A percentile compares a stretch with the other conserved stretches of the same genome.
Evolutionary conservation across 2,888 invertebrate species (phyloP).

Genomic region (Lasioglossum malachurum): DNA sequence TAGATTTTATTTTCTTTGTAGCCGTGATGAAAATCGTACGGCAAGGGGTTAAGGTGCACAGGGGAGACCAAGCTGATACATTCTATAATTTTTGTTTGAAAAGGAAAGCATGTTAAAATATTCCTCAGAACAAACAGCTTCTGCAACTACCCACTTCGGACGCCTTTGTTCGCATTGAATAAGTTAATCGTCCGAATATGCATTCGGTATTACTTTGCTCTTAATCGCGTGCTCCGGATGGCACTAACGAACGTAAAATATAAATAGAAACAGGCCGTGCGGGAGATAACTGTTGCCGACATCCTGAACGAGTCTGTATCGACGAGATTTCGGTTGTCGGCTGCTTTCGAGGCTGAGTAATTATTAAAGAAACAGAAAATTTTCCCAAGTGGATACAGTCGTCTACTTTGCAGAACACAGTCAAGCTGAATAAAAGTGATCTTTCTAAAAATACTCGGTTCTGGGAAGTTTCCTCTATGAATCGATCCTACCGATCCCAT

Average conservation of each 20-base stretch:
- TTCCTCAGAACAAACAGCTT: too few relatives aligned
- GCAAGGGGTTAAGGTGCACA: too few relatives aligned
- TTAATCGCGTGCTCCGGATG: conserved; percentile 59
- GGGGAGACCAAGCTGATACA: too few relatives aligned
- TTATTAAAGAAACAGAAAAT: background rate
- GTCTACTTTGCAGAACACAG: background rate
- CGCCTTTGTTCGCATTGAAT: too few relatives aligned
- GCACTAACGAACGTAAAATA: conserved; percentile 67
- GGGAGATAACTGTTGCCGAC: conserved; percentile 63
- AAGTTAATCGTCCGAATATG: background rate
- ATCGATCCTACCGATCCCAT: background rate
- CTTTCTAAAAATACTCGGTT: too few relatives aligned
- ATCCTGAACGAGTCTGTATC: conserved; percentile 45
- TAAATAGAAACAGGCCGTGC: conserved; percentile 64
- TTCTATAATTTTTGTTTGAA: too few relatives aligned
- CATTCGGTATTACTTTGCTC: conserved; percentile 14
- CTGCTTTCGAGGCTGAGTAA: conserved; percentile 28
- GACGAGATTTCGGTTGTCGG: conserved; percentile 43
- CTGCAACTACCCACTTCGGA: too few relatives aligned
- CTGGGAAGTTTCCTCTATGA: too few relatives aligned
- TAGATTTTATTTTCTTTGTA: too few relatives aligned
- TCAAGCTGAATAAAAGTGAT: too few relatives aligned
- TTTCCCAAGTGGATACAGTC: background rate
- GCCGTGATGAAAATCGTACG: too few relatives aligned
- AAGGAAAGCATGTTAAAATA: too few relatives aligned